Evolutionary conservation across 1,140 invertebrate species (phyloP).

Genomic region (Lineus longissimus): DNA sequence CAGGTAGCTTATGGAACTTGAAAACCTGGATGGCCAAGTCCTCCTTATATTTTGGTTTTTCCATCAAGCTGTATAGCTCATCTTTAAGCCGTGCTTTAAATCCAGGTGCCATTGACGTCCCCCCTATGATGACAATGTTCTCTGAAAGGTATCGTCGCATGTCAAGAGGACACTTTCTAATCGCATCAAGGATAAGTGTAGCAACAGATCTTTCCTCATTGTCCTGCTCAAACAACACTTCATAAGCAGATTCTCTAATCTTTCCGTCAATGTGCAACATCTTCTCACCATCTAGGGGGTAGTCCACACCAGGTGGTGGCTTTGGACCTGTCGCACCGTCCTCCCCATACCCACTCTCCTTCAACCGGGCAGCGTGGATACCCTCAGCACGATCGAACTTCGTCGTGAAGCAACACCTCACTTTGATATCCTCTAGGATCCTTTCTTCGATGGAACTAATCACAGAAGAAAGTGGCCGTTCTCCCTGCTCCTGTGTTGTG

Average conservation of each 20-base stretch:
- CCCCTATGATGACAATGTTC: conserved; percentile 81
- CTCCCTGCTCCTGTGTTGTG: conserved; percentile 27
- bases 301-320: conserved; percentile 61
- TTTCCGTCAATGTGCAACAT: conserved; percentile 64
- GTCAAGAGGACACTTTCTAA: conserved; percentile 76
- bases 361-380: conserved; percentile 52
- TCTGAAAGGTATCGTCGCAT: conserved; percentile 68
- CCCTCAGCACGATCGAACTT: conserved; percentile 65
- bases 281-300: conserved; percentile 66
- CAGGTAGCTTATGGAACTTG: conserved; percentile 73
- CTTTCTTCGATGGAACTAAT: conserved; percentile 41
- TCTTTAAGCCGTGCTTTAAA: conserved; percentile 69
- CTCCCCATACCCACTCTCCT: conserved; percentile 16
- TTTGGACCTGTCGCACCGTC: conserved; percentile 8
- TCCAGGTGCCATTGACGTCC: conserved; percentile 75
- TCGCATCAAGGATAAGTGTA: conserved; percentile 77
- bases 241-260: conserved; percentile 70
- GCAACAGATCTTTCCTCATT: conserved; percentile 77
- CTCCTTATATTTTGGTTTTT: conserved; percentile 63
- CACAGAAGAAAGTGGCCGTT: conserved; percentile 32
- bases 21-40: conserved; percentile 65
- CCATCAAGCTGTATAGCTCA: conserved; percentile 68
- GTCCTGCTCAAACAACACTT: conserved; percentile 80
- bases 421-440: conserved; percentile 59
- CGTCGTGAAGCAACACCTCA: conserved; percentile 77